Conservation (phyloP, 2,113 vertebrate species). For the Eudyptes chrysolophus region DNA sequence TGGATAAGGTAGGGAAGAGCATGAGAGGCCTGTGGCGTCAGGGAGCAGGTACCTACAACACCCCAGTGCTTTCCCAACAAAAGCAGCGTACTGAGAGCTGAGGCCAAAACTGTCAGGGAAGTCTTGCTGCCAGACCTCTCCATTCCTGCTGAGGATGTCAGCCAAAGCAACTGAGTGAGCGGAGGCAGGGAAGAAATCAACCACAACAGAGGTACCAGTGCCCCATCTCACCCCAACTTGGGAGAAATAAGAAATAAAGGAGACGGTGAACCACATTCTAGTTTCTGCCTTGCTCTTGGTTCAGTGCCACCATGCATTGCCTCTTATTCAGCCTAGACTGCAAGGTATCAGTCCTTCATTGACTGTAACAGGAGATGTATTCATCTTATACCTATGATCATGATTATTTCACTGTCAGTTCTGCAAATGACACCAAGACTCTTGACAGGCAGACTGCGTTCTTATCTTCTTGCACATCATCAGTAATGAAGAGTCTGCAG, state of each 20-base stretch:
- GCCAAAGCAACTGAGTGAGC: background rate
- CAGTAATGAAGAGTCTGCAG: background rate
- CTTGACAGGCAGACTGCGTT: background rate
- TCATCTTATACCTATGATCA: background rate
- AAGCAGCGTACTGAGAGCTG: background rate
- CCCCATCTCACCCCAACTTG: background rate
- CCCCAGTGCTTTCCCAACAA: background rate
- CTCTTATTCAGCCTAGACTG: background rate
- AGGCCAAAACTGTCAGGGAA: background rate
- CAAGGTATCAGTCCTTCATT: background rate
- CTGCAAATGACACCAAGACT: background rate
- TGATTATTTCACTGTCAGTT: slow-evolving; percentile 10
- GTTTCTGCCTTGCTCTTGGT: background rate
- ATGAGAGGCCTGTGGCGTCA: background rate
- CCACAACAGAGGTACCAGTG: background rate
- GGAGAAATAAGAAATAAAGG: background rate
- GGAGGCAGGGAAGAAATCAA: background rate
- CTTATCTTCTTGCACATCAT: background rate
- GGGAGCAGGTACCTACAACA: background rate
- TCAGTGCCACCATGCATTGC: background rate
- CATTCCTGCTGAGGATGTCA: background rate
- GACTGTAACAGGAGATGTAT: background rate
- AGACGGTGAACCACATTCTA: background rate
- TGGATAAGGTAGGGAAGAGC: background rate
- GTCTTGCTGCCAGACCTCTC: background rate